Base-by-base conservation (phyloP, 2,888 invertebrate genomes). In the Carabus problematicus region DNA sequence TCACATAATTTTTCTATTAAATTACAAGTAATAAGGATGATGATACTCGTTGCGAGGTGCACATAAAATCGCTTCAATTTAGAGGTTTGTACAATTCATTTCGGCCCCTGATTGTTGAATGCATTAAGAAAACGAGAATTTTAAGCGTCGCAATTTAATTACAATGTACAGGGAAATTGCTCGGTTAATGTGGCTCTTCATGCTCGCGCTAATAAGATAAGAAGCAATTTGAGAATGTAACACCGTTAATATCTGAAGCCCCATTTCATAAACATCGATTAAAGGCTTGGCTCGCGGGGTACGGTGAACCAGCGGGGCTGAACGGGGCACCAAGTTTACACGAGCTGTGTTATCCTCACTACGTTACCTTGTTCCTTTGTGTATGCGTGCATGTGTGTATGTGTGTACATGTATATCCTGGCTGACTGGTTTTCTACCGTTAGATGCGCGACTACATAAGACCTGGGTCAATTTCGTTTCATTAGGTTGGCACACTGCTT, bases 241-340 rank as follows among this genome's bases (percentile, higher is more conserved):
- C 78, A 75, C 77, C 79, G 79, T 79, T 80, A 80, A 80, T 80
- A 79, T 79, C 79, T 76, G 77, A 78, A 79, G 78, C 77, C 77
- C 77, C 80, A 78, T 80, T 80, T 81, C 81, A 81, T 81, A 81
- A 81, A 81, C 81, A 80, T 81, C 80, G 80, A 80, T 80, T 80
- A 80, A 79, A 77, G 79, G 79, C 45, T 52, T 56, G 54, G 66
- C 52, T 14, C 18, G 14, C 19, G 52, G 52, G 18, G 18, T 52
- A 4, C 18, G 18, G 14, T 18, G 6, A 58, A 39, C 56, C 39
- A 16, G 9, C 19, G 56, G 56, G 55, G 41, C 16, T 11, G 40
- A 59, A 8, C 49, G 49, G 49, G 49, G 18, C 47, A 1, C 6
- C 12, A 16, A 49, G 11, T 0, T 8, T 12, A 49, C 6, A 9